A percentile compares a stretch with the other conserved stretches of the same genome.
Conservation (phyloP, 2,797 vertebrate species). For the Rhinophrynus dorsalis region DNA sequence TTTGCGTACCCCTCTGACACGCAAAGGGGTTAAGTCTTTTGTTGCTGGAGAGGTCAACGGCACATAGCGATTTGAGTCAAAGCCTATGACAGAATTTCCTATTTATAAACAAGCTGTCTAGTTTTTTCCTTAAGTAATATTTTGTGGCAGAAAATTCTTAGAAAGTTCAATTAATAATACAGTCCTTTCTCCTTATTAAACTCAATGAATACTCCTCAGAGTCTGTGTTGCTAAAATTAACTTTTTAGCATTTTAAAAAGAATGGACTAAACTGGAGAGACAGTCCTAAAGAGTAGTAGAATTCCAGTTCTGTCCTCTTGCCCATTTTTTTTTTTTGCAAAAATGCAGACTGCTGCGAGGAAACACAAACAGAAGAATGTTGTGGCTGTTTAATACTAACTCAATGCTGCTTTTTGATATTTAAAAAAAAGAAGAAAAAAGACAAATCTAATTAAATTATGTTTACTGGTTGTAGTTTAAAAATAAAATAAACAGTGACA, state of each 20-base stretch:
- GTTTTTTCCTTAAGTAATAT: too few species aligned
- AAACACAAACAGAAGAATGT: conserved; percentile 39
- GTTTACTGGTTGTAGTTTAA: neutral
- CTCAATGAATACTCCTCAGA: neutral
- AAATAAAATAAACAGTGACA: conserved; percentile 1
- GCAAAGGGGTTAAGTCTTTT: too few species aligned
- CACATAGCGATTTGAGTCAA: too few species aligned
- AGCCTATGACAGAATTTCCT: too few species aligned
- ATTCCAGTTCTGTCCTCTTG: conserved; percentile 22
- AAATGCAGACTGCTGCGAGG: conserved; percentile 26
- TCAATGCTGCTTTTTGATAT: neutral
- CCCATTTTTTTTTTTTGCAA: conserved; percentile 24
- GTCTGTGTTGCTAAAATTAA: conserved; percentile 15
- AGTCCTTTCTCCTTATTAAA: neutral
- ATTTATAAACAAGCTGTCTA: too few species aligned
- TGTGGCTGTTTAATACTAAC: conserved; percentile 20
- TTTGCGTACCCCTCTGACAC: too few species aligned
- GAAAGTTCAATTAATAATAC: neutral
- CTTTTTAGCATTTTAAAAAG: conserved; percentile 22
- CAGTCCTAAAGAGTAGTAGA: conserved; percentile 3
- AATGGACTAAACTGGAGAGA: neutral
- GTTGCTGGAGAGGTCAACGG: too few species aligned
- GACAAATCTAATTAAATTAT: neutral
- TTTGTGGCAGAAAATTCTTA: neutral
- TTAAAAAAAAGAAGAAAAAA: neutral